Conservation (phyloP, 2,888 invertebrate genomes). For the Gryllus longicercus region DNA sequence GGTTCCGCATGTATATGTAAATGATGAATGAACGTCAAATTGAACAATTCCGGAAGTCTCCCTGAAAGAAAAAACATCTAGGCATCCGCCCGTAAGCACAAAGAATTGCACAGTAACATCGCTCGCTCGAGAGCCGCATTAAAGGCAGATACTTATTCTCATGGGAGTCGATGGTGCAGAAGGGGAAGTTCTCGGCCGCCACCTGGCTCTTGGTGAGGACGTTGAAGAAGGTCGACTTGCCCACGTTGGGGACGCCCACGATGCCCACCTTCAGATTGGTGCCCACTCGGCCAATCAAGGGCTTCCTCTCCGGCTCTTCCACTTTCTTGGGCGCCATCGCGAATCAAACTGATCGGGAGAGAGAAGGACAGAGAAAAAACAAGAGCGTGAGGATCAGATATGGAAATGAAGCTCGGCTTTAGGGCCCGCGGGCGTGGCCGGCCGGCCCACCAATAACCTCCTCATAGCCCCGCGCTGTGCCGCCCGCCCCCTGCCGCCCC, state of each 20-base stretch:
- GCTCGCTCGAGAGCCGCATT: too few species aligned
- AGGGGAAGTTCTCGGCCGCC: slow-evolving; percentile 98
- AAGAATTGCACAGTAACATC: background rate
- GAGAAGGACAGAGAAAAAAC: slow-evolving; percentile 21
- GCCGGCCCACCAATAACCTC: slow-evolving; percentile 20
- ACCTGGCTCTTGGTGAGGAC: slow-evolving; percentile 96
- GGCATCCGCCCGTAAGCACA: background rate
- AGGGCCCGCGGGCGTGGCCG: slow-evolving; percentile 19
- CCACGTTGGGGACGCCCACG: slow-evolving; percentile 95
- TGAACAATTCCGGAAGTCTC: too few species aligned
- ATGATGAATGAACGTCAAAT: too few species aligned
- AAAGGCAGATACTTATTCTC: slow-evolving; percentile 87
- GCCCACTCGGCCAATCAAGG: slow-evolving; percentile 90
- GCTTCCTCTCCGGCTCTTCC: slow-evolving; percentile 82
- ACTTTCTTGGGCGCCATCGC: slow-evolving; percentile 85
- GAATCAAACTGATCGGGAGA: slow-evolving; percentile 26
- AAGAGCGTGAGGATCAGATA: slow-evolving; percentile 27
- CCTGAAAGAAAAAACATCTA: slow-evolving; percentile 26
- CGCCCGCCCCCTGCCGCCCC: background rate
- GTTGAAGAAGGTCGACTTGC: slow-evolving; percentile 99
- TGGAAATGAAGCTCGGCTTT: slow-evolving; percentile 27
- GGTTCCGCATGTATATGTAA: too few species aligned
- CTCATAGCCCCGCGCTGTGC: background rate
- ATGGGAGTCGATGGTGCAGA: slow-evolving; percentile 99
- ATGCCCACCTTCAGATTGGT: slow-evolving; percentile 96